Conservation (phyloP, 2,888 invertebrate species). For the Sinodicranocentrus sp. region DNA sequence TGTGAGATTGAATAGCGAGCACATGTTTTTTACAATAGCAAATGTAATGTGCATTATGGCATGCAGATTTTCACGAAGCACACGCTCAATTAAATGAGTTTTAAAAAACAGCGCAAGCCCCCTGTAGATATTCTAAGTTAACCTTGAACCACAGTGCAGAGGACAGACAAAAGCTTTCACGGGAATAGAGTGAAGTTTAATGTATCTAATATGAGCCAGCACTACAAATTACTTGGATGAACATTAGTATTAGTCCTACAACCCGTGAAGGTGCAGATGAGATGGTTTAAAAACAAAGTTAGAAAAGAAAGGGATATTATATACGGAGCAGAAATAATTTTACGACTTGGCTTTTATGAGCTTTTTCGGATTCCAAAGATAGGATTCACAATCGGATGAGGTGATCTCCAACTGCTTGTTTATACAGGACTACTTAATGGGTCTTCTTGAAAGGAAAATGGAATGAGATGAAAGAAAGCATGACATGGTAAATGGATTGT, state of each 20-base stretch:
- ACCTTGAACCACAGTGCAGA: slow-evolving; percentile 10
- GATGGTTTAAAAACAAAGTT: background rate
- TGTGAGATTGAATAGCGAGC: background rate
- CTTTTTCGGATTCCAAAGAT: background rate
- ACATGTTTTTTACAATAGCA: background rate
- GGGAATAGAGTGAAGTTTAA: too few species aligned
- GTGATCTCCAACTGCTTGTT: background rate
- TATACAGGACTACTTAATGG: background rate
- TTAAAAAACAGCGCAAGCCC: background rate
- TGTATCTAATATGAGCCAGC: too few species aligned
- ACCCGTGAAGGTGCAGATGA: background rate
- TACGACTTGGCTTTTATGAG: background rate
- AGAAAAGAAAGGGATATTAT: slow-evolving; percentile 10
- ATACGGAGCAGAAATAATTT: background rate
- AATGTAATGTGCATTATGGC: background rate
- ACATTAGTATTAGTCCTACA: too few species aligned
- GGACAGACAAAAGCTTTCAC: background rate
- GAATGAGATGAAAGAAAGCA: slow-evolving; percentile 28
- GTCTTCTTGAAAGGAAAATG: background rate
- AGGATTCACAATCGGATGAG: background rate
- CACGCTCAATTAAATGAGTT: slow-evolving; percentile 13
- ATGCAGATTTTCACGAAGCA: background rate
- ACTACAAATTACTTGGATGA: too few species aligned
- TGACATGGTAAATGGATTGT: slow-evolving; percentile 34
- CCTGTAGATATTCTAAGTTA: background rate